Evolutionary conservation across 2,888 invertebrate genomes (phyloP), one percentile per base, ranked within the genome.

Genomic region (Synergus gifuensis): DNA sequence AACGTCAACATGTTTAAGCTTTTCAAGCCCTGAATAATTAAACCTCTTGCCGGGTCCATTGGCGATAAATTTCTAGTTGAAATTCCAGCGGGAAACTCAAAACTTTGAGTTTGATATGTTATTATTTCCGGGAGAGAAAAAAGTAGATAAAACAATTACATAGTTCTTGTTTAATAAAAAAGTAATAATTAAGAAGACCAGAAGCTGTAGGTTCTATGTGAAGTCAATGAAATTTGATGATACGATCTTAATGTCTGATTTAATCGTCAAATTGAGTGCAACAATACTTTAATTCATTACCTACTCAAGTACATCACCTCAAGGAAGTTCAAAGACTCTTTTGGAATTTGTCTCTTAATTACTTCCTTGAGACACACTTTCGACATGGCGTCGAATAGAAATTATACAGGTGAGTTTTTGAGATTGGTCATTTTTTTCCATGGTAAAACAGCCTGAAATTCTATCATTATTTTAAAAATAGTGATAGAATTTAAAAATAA

Each of bases 361-460:
- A 14, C 22, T 16, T 73, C 49, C 28, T 73, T 16, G 49, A n/a
- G n/a, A 73, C n/a, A 28, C 9, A 73, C 36, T 73, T 54, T 73
- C 73, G 73, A 73, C 54, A 73, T 73, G 73, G 73, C 73, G 36
- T 73, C 73, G n/a, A 73, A 73, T 36, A 73, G 36, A 16, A 73
- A 73, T 36, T 73, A 73, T 16, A 54, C 16, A 9, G 73, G 73
- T 73, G 36, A 73, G 73, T 54, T 73, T 73, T 49, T 28, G 3
- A 28, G 28, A 28, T 28, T 28, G 28, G 3, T 3, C 28, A 28
- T 28, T 28, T 28, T 28, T 28, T 28, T 28, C 28, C 28, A 28
- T 28, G 28, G 3, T 3, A 28, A 28, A 3, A 28, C 28, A 28
- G 28, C 28, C 28, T 28, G 28, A 28, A 28, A 28, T 28, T 28